These are phyloP conservation scores for Tragelaphus buxtoni DNA, from an alignment of 2,113 vertebrate species.

Conservation along the genomic window DNA sequence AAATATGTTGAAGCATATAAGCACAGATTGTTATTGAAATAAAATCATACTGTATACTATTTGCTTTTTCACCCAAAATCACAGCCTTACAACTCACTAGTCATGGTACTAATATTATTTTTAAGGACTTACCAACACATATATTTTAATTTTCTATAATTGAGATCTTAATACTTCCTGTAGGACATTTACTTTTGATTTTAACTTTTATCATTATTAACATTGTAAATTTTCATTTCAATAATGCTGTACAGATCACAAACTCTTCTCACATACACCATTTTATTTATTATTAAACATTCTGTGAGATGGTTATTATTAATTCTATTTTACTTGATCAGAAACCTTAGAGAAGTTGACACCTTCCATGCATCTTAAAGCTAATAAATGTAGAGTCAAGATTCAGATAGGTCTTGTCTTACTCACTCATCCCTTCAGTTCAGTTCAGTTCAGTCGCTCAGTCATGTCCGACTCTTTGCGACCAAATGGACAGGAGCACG, in stretches of 20 bases:
- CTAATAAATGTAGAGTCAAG: neutral
- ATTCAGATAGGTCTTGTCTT: neutral
- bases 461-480: neutral
- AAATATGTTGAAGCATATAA: neutral
- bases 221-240: neutral
- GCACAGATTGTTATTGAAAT: neutral
- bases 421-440: neutral
- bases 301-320: neutral
- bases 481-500: neutral
- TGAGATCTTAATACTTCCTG: neutral
- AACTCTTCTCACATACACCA: neutral
- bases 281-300: neutral
- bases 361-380: neutral
- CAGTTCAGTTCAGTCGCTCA: neutral
- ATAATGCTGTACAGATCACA: neutral
- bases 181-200: neutral
- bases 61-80: neutral
- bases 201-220: neutral
- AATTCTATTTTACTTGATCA: neutral
- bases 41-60: neutral
- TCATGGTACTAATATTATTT: neutral
- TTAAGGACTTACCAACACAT: neutral
- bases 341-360: neutral
- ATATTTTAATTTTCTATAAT: neutral
- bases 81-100: neutral